Conservation (phyloP, 2,888 invertebrate genomes). For the Chrysodeixis includens region DNA sequence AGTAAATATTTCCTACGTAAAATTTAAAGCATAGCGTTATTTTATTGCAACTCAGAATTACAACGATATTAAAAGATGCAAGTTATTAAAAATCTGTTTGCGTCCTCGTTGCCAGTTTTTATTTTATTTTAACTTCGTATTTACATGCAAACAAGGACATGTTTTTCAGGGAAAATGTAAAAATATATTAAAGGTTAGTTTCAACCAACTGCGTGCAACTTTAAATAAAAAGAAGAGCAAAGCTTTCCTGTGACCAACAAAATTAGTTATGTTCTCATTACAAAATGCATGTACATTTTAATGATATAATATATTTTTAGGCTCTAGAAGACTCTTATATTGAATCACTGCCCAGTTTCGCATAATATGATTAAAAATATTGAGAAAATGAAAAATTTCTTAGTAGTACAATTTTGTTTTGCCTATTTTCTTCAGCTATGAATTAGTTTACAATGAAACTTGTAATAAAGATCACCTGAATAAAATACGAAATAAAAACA, state of each 20-base stretch:
- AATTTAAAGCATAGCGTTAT: no score
- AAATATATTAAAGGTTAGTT: background rate
- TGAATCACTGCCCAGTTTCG: background rate
- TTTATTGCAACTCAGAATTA: no score
- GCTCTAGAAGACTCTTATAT: background rate
- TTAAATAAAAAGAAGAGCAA: background rate
- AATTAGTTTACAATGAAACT: no score
- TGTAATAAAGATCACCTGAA: no score
- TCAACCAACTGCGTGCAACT: background rate
- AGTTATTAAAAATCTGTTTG: constrained; percentile 1
- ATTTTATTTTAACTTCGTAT: background rate
- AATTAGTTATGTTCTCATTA: background rate
- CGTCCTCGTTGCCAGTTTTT: background rate
- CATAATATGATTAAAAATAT: no score
- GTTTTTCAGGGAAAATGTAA: background rate
- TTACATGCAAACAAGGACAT: constrained; percentile 1
- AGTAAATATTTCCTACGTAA: background rate
- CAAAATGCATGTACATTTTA: no score
- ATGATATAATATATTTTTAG: background rate
- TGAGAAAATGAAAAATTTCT: no score
- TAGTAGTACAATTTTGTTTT: no score
- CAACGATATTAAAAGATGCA: background rate
- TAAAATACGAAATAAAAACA: no score
- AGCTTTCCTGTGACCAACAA: background rate
- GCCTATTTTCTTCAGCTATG: no score